These are phyloP conservation scores for Hypercompe scribonia DNA, from an alignment of 2,888 invertebrate genomes.

Conservation along the genomic window DNA sequence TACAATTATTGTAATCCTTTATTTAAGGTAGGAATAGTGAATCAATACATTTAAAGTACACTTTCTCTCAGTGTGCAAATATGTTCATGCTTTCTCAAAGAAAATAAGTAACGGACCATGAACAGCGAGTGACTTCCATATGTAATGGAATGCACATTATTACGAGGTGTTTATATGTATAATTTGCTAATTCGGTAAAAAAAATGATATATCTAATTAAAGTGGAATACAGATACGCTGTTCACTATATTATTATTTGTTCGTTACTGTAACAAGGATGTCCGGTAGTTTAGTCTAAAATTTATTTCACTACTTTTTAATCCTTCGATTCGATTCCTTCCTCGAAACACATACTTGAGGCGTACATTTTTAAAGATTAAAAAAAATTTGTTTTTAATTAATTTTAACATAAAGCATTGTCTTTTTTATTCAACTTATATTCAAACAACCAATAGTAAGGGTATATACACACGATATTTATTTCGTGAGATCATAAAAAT, in stretches of 20 bases:
- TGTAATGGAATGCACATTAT: slow-evolving; percentile 32
- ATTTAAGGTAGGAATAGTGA: background rate
- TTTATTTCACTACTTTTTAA: background rate
- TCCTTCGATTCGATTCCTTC: too few relatives aligned
- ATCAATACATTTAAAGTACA: slow-evolving; percentile 61
- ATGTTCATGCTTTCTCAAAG: slow-evolving; percentile 51
- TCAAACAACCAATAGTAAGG: slow-evolving; percentile 3
- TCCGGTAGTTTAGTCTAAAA: slow-evolving; percentile 5
- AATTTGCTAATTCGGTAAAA: slow-evolving; percentile 1
- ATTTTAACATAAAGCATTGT: background rate
- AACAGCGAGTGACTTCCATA: slow-evolving; percentile 26
- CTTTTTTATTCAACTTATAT: background rate
- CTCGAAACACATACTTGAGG: too few relatives aligned
- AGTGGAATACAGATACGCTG: background rate
- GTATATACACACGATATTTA: slow-evolving; percentile 30
- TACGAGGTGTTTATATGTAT: slow-evolving; percentile 28
- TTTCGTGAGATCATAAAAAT: slow-evolving; percentile 69
- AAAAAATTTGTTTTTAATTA: background rate
- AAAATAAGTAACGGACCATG: slow-evolving; percentile 34
- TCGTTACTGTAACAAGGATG: slow-evolving; percentile 7
- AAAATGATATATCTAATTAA: slow-evolving; percentile 5
- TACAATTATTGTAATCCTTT: background rate
- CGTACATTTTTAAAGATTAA: too few relatives aligned
- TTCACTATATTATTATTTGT: slow-evolving; percentile 29
- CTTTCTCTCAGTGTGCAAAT: slow-evolving; percentile 66